Conservation (phyloP, 2,797 vertebrate species). For the Zonotrichia albicollis region DNA sequence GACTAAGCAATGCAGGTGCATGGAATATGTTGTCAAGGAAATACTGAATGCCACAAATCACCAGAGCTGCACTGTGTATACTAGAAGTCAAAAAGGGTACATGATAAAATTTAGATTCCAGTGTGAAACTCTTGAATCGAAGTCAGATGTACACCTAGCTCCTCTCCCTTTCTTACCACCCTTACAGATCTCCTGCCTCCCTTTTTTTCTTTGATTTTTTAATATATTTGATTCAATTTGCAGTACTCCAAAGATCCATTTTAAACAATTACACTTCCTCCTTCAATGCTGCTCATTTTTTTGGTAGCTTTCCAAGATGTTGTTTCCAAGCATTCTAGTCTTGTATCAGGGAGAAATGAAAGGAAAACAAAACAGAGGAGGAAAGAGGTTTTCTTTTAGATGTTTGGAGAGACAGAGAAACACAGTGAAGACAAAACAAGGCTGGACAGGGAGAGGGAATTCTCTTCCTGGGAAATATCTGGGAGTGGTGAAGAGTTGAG, state of each 20-base stretch:
- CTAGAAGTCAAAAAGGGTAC: not conserved
- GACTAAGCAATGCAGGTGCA: not conserved
- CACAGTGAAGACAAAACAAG: not conserved
- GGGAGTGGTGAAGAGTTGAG: rapidly evolving
- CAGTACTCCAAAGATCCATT: not conserved
- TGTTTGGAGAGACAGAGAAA: not conserved
- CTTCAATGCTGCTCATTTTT: not conserved
- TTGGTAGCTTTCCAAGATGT: not conserved
- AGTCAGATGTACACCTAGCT: not conserved
- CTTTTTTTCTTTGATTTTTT: not conserved
- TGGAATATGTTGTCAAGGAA: not conserved
- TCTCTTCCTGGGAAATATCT: not conserved
- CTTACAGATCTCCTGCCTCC: rapidly evolving
- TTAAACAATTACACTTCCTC: not conserved
- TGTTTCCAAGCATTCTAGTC: not conserved
- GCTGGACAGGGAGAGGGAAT: not conserved
- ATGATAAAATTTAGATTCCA: not conserved
- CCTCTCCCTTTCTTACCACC: not conserved
- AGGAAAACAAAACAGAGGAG: not conserved
- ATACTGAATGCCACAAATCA: not conserved
- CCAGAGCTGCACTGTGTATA: not conserved
- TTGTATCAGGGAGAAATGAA: not conserved
- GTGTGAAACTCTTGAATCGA: not conserved
- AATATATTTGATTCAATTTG: not conserved
- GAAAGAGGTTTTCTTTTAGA: not conserved